phyloP scores from a whole-genome alignment of 2,797 vertebrate genomes.

The Sphenopsis melanotis region DNA sequence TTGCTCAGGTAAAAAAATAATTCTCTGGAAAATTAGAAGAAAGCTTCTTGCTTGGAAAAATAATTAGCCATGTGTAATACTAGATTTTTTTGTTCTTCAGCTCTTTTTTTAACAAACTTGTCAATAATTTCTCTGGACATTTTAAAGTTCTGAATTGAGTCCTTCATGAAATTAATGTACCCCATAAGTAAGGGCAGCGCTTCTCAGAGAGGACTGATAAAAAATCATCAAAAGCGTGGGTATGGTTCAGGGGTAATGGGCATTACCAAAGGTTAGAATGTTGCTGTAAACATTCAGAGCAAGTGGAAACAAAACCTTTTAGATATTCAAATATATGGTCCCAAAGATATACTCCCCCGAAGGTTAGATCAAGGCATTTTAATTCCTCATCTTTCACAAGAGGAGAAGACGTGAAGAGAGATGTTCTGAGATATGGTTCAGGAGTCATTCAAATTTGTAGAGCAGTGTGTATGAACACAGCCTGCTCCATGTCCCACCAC shows the following conservation, averaged over 20 bases:
- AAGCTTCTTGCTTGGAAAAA: not conserved
- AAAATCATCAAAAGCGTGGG: not conserved
- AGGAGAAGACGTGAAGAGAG: not conserved
- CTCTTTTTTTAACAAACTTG: not conserved
- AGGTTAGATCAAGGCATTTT: not conserved
- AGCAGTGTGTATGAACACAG: not conserved
- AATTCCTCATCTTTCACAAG: not conserved
- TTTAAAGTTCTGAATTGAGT: not conserved
- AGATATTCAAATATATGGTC: not conserved
- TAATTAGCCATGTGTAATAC: not conserved
- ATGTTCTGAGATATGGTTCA: not conserved
- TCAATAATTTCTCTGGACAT: not conserved
- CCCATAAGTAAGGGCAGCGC: accelerated
- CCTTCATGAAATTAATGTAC: not conserved
- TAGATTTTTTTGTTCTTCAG: not conserved
- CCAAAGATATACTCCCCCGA: not conserved
- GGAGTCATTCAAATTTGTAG: not conserved
- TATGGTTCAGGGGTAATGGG: not conserved
- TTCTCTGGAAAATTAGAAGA: not conserved
- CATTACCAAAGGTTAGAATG: not conserved
- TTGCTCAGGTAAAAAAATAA: not conserved
- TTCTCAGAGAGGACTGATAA: not conserved
- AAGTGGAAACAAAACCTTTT: not conserved
- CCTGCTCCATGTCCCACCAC: not conserved
- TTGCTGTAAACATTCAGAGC: not conserved